Percentiles rank a stretch among this genome's conserved stretches.
These are phyloP conservation scores for Onychomys torridus DNA, from an alignment of 2,797 vertebrate genomes.

Conservation along the genomic window DNA sequence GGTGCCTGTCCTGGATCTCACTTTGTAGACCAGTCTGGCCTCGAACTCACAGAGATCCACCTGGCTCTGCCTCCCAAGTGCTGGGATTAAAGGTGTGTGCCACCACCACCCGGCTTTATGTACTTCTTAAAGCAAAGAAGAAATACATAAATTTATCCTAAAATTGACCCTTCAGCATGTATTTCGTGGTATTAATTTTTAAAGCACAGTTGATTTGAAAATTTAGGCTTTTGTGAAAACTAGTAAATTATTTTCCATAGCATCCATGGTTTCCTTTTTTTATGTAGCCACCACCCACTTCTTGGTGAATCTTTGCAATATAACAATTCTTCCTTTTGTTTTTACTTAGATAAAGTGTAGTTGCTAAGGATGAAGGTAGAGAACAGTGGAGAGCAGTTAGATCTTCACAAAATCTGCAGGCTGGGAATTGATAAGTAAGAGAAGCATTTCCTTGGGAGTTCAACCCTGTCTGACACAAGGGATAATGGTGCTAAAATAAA, in stretches of 20 bases:
- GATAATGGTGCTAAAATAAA: not conserved
- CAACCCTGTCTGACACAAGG: not conserved
- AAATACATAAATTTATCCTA: conserved; percentile 30
- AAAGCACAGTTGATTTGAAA: conserved; percentile 57
- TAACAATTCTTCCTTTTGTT: conserved; percentile 35
- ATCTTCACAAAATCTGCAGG: conserved; percentile 8
- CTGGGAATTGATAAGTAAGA: not conserved
- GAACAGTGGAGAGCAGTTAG: not conserved
- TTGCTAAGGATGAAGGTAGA: conserved; percentile 24
- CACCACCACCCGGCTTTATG: no score
- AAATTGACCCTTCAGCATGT: not conserved
- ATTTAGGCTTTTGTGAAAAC: conserved; percentile 63
- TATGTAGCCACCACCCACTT: conserved; percentile 50
- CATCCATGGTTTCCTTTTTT: conserved; percentile 65
- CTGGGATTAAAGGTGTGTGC: no score
- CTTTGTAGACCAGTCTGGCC: no score
- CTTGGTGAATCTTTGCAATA: conserved; percentile 46
- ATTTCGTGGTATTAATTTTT: conserved; percentile 27
- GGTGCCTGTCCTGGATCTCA: no score
- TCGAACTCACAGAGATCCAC: no score
- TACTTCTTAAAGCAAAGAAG: conserved; percentile 30
- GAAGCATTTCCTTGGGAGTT: conserved; percentile 19
- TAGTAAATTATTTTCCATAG: conserved; percentile 64
- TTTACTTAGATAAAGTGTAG: conserved; percentile 37
- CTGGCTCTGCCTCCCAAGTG: no score